Base-by-base conservation (phyloP, 2,113 vertebrate species). In the Pterocles burchelli region DNA sequence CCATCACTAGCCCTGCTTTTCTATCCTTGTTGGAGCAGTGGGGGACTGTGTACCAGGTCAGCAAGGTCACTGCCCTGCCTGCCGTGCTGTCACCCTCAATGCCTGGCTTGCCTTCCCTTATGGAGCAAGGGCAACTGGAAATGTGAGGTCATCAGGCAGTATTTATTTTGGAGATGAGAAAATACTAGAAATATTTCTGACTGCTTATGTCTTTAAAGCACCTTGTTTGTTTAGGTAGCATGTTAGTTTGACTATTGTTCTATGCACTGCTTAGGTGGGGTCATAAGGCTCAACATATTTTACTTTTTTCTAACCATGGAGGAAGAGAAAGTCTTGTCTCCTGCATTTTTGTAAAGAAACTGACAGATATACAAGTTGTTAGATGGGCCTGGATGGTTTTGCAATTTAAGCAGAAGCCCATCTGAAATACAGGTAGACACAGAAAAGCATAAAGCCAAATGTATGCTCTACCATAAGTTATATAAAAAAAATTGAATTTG, bases 31-130 rank as follows among this genome's bases (percentile, higher is more conserved):
- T 57, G 51, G 87, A 61, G 57, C 16, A 6, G 28, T 9, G 34
- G 61, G 51, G 41, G 13, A 11, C 31, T 25, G 9, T 18, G 49
- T 20, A 7, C 48, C 1, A 0, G 31, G 21, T 25, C 1, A 1
- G 36, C 5, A 16, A 59, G 72, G 73, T 41, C 51, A 17, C 45
- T 57, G 48, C 70, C 70, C 85, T 89, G 24, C 34, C 24, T 22
- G 36, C 68, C 0, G 0, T 38, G 36, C n/a, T 51, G 28, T 41
- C 22, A 8, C 41, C 21, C 62, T 75, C 1, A 0, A 5, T 13
- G 14, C 62, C 61, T 36, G 63, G 13, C 36, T 85, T 61, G 10
- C 41, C 62, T 72, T 62, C 57, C 63, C 26, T 7, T 21, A 13
- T 0, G 7, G 46, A 62, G 63, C 63, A 80, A 76, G 77, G 72